Conservation (phyloP, 2,113 vertebrate species). For the Pelecanus crispus region DNA sequence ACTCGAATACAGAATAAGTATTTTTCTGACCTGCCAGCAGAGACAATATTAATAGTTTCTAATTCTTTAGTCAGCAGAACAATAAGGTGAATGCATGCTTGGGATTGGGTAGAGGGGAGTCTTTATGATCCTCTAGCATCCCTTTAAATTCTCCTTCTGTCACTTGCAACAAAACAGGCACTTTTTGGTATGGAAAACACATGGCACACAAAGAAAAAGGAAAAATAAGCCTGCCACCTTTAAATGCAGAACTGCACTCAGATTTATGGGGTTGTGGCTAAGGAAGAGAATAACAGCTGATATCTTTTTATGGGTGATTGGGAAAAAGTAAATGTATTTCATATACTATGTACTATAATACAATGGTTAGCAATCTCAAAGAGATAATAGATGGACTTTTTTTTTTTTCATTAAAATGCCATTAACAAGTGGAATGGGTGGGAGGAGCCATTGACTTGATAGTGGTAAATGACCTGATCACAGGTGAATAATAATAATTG, state of each 20-base stretch:
- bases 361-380: neutral
- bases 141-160: constrained; percentile 53
- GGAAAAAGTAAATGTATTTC: constrained; percentile 21
- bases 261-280: constrained; percentile 27
- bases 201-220: constrained; percentile 24
- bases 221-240: constrained; percentile 38
- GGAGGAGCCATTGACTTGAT: constrained; percentile 21
- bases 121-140: constrained; percentile 46
- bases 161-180: constrained; percentile 49
- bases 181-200: constrained; percentile 54
- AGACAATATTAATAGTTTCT: constrained; percentile 64
- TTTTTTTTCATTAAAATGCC: constrained; percentile 42
- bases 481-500: constrained; percentile 46
- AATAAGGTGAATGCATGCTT: neutral
- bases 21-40: constrained; percentile 58
- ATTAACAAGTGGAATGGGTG: constrained; percentile 22
- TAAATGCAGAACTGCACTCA: neutral
- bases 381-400: constrained; percentile 6
- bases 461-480: constrained; percentile 37
- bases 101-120: constrained; percentile 9
- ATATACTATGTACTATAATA: neutral
- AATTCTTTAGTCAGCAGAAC: constrained; percentile 63
- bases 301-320: constrained; percentile 2
- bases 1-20: constrained; percentile 25
- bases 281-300: constrained; percentile 5